These are phyloP conservation scores for Oostethus manadensis DNA, from an alignment of 2,113 vertebrate species.

Conservation along the genomic window DNA sequence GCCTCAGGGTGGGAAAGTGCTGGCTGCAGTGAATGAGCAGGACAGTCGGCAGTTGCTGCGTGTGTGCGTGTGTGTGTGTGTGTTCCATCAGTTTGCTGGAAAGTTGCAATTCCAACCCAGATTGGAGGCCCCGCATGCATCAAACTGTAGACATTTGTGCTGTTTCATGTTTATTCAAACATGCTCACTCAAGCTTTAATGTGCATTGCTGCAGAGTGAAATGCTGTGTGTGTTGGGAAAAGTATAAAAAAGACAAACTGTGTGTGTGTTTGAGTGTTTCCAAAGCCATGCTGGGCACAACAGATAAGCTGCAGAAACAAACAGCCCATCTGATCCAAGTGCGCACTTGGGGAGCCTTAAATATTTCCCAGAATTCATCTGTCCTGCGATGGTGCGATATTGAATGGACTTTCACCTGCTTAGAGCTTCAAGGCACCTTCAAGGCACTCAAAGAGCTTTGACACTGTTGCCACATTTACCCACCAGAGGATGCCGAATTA, in stretches of 20 bases:
- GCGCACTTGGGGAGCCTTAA: conserved; percentile 37
- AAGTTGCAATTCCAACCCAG: background rate
- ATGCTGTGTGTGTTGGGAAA: background rate
- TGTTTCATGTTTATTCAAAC: conserved; percentile 1
- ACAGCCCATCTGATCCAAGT: conserved; percentile 38
- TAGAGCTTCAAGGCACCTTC: too few relatives aligned
- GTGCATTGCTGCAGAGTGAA: background rate
- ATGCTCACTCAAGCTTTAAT: background rate
- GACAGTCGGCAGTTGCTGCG: conserved; percentile 17
- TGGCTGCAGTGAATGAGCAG: conserved; percentile 56
- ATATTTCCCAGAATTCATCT: conserved; percentile 43
- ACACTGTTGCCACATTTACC: too few relatives aligned
- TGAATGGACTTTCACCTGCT: too few relatives aligned
- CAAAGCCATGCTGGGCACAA: conserved; percentile 29
- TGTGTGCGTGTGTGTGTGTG: background rate
- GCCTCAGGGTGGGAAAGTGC: conserved; percentile 64
- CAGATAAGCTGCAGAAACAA: conserved; percentile 56
- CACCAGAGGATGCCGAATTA: too few relatives aligned
- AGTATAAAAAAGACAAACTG: conserved; percentile 12
- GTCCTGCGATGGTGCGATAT: conserved; percentile 30
- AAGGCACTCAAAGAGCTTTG: too few relatives aligned
- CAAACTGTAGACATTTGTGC: conserved; percentile 3
- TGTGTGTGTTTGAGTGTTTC: conserved; percentile 42
- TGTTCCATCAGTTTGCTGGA: background rate
- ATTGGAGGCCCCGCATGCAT: background rate